Conservation (phyloP, 1,140 invertebrate species). For the Spodoptera litura region DNA sequence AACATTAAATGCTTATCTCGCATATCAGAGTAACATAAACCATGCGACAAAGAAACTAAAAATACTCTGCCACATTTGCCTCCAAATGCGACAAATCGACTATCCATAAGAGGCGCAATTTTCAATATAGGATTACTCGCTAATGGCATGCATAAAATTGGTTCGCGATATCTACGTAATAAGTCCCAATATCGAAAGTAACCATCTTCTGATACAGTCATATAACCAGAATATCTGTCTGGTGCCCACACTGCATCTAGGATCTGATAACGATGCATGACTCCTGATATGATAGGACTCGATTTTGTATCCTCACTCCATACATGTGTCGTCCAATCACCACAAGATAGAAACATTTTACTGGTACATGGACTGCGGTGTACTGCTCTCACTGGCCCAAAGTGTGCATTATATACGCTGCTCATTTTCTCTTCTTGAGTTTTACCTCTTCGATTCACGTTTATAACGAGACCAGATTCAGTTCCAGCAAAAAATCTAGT, state of each 20-base stretch:
- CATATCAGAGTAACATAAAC: constrained; percentile 89
- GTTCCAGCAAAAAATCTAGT: constrained; percentile 90
- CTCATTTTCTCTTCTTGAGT: constrained; percentile 90
- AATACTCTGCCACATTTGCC: constrained; percentile 91
- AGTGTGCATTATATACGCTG: constrained; percentile 87
- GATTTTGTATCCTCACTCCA: constrained; percentile 95
- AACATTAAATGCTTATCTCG: constrained; percentile 88
- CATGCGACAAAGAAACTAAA: constrained; percentile 92
- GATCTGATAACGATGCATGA: constrained; percentile 87
- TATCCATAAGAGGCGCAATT: constrained; percentile 86
- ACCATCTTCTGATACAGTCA: constrained; percentile 92
- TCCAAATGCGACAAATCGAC: constrained; percentile 91
- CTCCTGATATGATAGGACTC: constrained; percentile 94
- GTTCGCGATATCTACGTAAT: constrained; percentile 92
- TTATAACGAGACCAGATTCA: constrained; percentile 90
- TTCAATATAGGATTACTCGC: constrained; percentile 84
- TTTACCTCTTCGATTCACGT: constrained; percentile 92
- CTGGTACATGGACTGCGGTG: constrained; percentile 94
- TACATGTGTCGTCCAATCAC: constrained; percentile 94
- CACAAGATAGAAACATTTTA: constrained; percentile 95
- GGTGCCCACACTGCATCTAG: constrained; percentile 94
- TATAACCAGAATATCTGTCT: constrained; percentile 92
- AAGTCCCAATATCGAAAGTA: constrained; percentile 96
- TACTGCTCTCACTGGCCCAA: constrained; percentile 92
- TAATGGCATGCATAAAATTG: constrained; percentile 86